Conservation (phyloP, 2,888 invertebrate genomes). For the Ephialtes manifestator region DNA sequence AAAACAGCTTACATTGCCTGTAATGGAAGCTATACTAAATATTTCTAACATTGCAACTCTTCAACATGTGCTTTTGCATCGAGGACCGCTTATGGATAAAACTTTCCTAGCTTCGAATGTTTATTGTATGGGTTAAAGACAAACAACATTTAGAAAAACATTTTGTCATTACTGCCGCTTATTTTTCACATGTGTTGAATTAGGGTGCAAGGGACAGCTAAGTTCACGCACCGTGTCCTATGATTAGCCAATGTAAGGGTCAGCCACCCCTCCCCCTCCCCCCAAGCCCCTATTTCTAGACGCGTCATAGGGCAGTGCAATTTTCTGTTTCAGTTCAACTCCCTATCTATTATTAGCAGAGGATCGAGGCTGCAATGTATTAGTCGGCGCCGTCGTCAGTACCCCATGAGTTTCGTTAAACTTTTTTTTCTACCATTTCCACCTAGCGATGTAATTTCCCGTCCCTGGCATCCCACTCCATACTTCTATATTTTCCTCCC, state of each 20-base stretch:
- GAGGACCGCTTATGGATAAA: not conserved
- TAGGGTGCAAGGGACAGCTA: conserved; percentile 36
- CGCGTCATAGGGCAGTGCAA: conserved; percentile 25
- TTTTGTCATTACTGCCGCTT: conserved; percentile 27
- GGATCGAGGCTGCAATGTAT: conserved; percentile 7
- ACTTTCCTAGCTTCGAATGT: not conserved
- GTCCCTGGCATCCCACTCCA: conserved; percentile 19
- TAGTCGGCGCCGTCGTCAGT: conserved; percentile 41
- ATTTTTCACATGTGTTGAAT: conserved; percentile 48
- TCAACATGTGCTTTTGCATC: not conserved
- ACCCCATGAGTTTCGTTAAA: conserved; percentile 64
- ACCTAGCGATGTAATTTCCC: conserved; percentile 64
- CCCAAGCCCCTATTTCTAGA: conserved; percentile 12
- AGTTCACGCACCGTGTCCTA: conserved; percentile 54
- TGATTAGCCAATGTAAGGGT: conserved; percentile 63
- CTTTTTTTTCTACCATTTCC: conserved; percentile 63
- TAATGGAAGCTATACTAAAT: too few species aligned
- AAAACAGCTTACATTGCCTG: too few species aligned
- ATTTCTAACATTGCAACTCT: not conserved
- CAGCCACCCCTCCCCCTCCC: conserved; percentile 12
- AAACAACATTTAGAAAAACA: not conserved
- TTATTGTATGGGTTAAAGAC: not conserved
- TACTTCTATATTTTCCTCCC: not conserved
- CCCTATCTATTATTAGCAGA: conserved; percentile 16
- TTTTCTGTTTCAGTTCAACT: conserved; percentile 47